phyloP scores from a whole-genome alignment of 2,113 vertebrate species.

The Tenrec ecaudatus region DNA sequence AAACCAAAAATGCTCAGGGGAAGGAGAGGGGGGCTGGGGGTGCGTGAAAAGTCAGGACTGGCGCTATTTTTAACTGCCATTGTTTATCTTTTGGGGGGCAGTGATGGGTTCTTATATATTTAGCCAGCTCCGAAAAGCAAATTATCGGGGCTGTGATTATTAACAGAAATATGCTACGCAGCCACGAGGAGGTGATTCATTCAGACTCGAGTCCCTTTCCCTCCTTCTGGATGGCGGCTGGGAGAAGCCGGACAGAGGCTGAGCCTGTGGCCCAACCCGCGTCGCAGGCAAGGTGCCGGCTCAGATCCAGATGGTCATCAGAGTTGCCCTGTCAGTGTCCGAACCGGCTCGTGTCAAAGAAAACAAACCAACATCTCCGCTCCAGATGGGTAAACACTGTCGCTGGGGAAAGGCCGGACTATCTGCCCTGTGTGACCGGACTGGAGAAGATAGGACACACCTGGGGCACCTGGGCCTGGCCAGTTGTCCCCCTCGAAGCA shows the following conservation, averaged over 20 bases:
- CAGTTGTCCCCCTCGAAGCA: not conserved
- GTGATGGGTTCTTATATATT: slow-evolving; percentile 19
- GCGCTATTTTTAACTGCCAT: slow-evolving; percentile 70
- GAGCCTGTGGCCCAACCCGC: not conserved
- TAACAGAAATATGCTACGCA: slow-evolving; percentile 43
- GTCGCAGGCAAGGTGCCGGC: fast-evolving
- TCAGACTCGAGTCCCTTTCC: not conserved
- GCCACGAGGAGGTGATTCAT: slow-evolving; percentile 61
- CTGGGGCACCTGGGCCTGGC: not conserved
- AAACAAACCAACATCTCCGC: no score
- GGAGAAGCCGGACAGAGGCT: not conserved
- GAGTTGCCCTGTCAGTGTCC: not conserved
- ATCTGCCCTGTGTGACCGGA: not conserved
- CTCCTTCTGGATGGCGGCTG: slow-evolving; percentile 31
- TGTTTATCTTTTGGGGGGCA: slow-evolving; percentile 67
- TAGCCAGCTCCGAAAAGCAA: slow-evolving; percentile 55
- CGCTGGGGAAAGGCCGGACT: not conserved
- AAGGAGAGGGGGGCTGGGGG: not conserved
- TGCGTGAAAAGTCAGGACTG: not conserved
- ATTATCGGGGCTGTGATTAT: slow-evolving; percentile 68
- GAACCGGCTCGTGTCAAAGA: not conserved
- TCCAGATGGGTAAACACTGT: not conserved
- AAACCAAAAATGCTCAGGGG: slow-evolving; percentile 68
- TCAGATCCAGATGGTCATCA: not conserved
- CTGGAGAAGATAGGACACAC: not conserved